A percentile compares a stretch with the other conserved stretches of the same genome.
Conservation (phyloP, 2,113 vertebrate species). For the Calyptomena viridis region DNA sequence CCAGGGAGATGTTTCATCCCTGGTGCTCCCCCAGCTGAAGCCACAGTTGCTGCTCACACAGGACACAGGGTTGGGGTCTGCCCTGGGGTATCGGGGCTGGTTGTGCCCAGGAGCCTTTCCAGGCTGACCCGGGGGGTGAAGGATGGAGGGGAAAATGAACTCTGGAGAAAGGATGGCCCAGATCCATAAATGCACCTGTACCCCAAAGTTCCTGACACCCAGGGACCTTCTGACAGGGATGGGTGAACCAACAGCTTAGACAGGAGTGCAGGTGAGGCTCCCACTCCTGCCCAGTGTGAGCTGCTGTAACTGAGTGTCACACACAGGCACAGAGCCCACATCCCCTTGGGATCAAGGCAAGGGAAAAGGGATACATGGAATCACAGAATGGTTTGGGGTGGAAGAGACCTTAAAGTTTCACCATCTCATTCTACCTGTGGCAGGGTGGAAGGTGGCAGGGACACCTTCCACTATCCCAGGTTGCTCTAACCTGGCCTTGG, state of each 20-base stretch:
- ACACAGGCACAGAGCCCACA: not conserved
- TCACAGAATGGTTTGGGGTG: not conserved
- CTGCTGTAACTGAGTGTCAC: not conserved
- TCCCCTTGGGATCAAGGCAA: fast-evolving
- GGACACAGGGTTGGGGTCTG: not conserved
- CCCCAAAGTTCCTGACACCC: too few relatives aligned
- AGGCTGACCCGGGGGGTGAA: not conserved
- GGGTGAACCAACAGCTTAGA: not conserved
- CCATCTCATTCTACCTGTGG: fast-evolving
- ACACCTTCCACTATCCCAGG: not conserved
- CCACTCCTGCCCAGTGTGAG: not conserved
- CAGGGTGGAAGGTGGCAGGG: not conserved
- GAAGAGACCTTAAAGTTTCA: not conserved
- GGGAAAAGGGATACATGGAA: not conserved
- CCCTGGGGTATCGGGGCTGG: not conserved
- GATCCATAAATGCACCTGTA: fast-evolving
- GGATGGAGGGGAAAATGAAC: fast-evolving
- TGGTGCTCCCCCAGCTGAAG: not conserved
- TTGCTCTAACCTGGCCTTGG: not conserved
- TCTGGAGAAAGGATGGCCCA: not conserved
- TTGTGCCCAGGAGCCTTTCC: not conserved
- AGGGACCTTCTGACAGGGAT: not conserved
- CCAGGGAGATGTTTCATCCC: not conserved
- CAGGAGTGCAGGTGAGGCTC: not conserved
- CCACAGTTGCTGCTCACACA: not conserved